Evolutionary conservation across 2,113 vertebrate species (phyloP), one percentile per base, ranked within the genome.

Genomic region (Mellivora capensis): DNA sequence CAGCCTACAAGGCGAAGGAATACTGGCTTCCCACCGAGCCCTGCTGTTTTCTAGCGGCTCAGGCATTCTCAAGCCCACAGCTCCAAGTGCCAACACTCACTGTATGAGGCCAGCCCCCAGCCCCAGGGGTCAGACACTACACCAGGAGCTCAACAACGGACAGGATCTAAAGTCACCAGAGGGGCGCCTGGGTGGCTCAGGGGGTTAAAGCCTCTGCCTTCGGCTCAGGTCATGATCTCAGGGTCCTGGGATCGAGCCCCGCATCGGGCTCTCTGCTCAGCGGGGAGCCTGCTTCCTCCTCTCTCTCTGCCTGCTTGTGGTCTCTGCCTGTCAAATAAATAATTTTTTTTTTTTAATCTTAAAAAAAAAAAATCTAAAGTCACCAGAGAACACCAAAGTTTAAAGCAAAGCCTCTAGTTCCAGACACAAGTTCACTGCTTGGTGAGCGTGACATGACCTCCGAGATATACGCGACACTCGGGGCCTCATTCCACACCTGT

Each of bases 21-120:
- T 20, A 23, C 4, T 4, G 2, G 42, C 29, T 29, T 44, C 44
- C n/a, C 61, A n/a, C 25, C 20, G 59, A 67, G 57, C 72, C 82
- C 13, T 80, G 59, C 6, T 64, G 8, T 29, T 20, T 86, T 31
- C 80, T 20, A 59, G 77, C 11, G 21, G 6, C 29, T 34, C 57
- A 1, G 5, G 29, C 6, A 0, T 15, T 11, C 18, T 6, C 42
- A n/a, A 34, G 54, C 27, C 2, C 49, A 18, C 8, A 52, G 67
- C 17, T 21, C 4, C n/a, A 47, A 42, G 4, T 18, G 27, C 29
- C 34, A 31, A 7, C 4, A 27, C 15, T 72, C n/a, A 25, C 7
- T 7, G 14, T 17, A 29, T 1, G 37, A 76, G 7, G 82, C 42
- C 18, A 0, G 1, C 9, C 7, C 13, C 12, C 8, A 57, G 29